Evolutionary conservation across 2,113 vertebrate genomes (phyloP).

Genomic region (Chaetodon auriga): DNA sequence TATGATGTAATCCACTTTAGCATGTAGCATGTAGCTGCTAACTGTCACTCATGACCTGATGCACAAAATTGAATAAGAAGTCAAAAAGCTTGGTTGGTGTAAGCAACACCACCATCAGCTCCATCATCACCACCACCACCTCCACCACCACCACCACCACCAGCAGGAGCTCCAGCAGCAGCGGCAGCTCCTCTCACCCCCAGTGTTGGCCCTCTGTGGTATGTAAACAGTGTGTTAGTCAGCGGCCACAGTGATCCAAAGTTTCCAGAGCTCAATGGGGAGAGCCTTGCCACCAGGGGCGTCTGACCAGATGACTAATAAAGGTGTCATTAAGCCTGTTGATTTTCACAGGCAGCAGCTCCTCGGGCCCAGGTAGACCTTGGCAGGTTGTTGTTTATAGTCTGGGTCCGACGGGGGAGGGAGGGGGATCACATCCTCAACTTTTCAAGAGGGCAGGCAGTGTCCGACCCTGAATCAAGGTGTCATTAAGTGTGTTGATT

Average conservation of each 20-base stretch:
- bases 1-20: too few relatives aligned
- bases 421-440: constrained; percentile 42
- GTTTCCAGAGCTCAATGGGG: constrained; percentile 79
- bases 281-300: constrained; percentile 66
- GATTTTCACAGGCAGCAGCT: constrained; percentile 59
- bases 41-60: too few relatives aligned
- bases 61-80: too few relatives aligned
- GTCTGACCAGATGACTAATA: constrained; percentile 72
- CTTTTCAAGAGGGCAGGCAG: constrained; percentile 39
- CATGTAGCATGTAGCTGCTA: too few relatives aligned
- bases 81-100: too few relatives aligned
- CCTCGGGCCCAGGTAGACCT: constrained; percentile 62
- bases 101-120: too few relatives aligned
- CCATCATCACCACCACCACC: neutral
- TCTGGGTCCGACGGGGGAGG: constrained; percentile 31
- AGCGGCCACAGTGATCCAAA: constrained; percentile 76
- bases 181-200: constrained; percentile 2
- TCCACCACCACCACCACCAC: neutral
- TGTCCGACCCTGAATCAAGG: constrained; percentile 54
- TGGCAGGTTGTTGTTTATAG: constrained; percentile 71
- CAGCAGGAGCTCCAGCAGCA: too few relatives aligned
- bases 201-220: constrained; percentile 64
- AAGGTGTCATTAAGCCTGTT: constrained; percentile 73
- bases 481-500: constrained; percentile 66
- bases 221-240: constrained; percentile 76